phyloP scores from a whole-genome alignment of 2,888 invertebrate species.

The Cheilosia urbana region DNA sequence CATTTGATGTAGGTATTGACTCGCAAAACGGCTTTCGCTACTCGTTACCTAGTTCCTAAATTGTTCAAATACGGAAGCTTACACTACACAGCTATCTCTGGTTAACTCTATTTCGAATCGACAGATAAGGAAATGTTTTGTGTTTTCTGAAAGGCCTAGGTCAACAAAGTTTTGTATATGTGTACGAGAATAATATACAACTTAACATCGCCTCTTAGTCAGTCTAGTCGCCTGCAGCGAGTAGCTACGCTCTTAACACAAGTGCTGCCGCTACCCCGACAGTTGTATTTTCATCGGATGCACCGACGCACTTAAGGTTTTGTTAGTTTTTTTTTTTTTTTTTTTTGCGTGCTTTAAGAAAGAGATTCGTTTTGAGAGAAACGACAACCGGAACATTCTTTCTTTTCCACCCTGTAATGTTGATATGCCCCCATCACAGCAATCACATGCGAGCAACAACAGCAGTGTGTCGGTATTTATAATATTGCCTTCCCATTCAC shows the following conservation, averaged over 20 bases:
- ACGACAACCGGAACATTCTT: not conserved
- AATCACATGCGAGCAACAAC: conserved; percentile 31
- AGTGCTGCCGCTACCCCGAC: not conserved
- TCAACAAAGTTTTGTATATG: conserved; percentile 9
- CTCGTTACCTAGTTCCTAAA: not conserved
- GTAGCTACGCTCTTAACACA: not conserved
- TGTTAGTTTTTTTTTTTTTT: not conserved
- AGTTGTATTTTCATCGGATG: not conserved
- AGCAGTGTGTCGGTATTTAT: conserved; percentile 44
- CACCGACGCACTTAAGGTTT: not conserved
- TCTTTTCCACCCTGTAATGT: conserved; percentile 35
- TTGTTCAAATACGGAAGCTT: not conserved
- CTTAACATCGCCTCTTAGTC: too few relatives aligned
- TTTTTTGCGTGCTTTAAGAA: not conserved
- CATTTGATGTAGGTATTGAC: not conserved
- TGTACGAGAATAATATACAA: not conserved
- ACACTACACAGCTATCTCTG: not conserved
- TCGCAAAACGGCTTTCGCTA: not conserved
- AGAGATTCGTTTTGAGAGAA: conserved; percentile 1
- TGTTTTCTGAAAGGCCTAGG: not conserved
- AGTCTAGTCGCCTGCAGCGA: not conserved
- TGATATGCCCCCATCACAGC: conserved; percentile 7
- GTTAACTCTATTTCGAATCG: not conserved
- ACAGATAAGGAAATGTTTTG: conserved; percentile 7
- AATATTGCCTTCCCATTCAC: conserved; percentile 61